Conservation (phyloP, 1,140 invertebrate species). For the Platyura marginata region DNA sequence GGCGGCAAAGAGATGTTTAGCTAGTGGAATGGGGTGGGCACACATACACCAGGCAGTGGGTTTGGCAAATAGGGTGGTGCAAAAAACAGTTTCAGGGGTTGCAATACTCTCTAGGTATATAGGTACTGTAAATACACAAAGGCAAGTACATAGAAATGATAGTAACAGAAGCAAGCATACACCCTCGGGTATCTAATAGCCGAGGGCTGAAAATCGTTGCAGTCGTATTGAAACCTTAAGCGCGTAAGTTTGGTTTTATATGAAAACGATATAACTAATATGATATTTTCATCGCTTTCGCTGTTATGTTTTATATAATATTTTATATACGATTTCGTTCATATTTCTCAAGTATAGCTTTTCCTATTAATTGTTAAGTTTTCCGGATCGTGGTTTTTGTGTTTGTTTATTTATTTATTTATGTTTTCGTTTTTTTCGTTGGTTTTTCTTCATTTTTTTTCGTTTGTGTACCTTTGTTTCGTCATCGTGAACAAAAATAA, state of each 20-base stretch:
- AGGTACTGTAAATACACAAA: not conserved
- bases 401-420: too few relatives aligned
- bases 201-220: constrained; percentile 23
- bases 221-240: constrained; percentile 18
- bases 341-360: too few relatives aligned
- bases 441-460: too few relatives aligned
- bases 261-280: not conserved
- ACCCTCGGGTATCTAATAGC: constrained; percentile 25
- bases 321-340: too few relatives aligned
- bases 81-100: not conserved
- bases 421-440: too few relatives aligned
- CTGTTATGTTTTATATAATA: too few relatives aligned
- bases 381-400: too few relatives aligned
- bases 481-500: too few relatives aligned
- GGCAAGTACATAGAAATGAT: not conserved
- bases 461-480: too few relatives aligned
- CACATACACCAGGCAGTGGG: not conserved
- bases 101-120: not conserved
- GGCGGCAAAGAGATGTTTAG: not conserved
- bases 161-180: constrained; percentile 8
- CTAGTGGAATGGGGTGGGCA: not conserved
- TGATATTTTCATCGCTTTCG: not conserved
- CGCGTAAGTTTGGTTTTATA: constrained; percentile 16
- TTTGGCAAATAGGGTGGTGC: not conserved
- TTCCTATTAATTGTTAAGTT: too few relatives aligned